Conservation (phyloP, 2,888 invertebrate genomes). For the Junonia oenone region DNA sequence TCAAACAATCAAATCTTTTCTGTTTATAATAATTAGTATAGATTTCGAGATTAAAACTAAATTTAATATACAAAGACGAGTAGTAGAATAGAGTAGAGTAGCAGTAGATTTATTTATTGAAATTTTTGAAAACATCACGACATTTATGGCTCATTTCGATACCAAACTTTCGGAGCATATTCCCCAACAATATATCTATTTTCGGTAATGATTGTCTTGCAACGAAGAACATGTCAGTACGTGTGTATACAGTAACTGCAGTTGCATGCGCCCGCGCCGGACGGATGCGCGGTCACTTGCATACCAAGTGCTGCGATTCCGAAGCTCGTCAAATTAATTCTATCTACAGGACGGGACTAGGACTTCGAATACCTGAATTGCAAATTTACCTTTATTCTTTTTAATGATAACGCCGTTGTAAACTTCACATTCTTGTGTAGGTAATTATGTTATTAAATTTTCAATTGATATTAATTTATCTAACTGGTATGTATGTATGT, state of each 20-base stretch:
- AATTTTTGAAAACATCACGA: too few relatives aligned
- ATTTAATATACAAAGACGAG: too few relatives aligned
- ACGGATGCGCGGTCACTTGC: conserved; percentile 41
- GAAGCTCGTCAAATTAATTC: conserved; percentile 57
- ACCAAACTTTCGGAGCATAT: neutral
- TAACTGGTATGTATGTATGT: too few relatives aligned
- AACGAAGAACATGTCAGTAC: neutral
- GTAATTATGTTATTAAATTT: too few relatives aligned
- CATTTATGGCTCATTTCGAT: too few relatives aligned
- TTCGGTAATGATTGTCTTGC: neutral
- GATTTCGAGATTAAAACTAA: too few relatives aligned
- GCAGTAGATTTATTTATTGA: too few relatives aligned
- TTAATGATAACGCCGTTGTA: neutral
- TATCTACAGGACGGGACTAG: conserved; percentile 25
- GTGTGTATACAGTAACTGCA: conserved; percentile 4
- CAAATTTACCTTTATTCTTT: neutral
- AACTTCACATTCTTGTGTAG: too few relatives aligned
- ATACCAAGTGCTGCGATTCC: conserved; percentile 55
- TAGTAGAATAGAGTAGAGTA: too few relatives aligned
- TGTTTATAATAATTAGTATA: too few relatives aligned
- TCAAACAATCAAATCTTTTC: too few relatives aligned
- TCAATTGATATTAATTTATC: too few relatives aligned
- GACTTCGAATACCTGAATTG: neutral
- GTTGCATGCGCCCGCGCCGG: conserved; percentile 30
- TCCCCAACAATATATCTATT: neutral